Evolutionary conservation across 1,140 invertebrate genomes (phyloP), one percentile per base, ranked within the genome.

Genomic region (Hesperophylax magnus): DNA sequence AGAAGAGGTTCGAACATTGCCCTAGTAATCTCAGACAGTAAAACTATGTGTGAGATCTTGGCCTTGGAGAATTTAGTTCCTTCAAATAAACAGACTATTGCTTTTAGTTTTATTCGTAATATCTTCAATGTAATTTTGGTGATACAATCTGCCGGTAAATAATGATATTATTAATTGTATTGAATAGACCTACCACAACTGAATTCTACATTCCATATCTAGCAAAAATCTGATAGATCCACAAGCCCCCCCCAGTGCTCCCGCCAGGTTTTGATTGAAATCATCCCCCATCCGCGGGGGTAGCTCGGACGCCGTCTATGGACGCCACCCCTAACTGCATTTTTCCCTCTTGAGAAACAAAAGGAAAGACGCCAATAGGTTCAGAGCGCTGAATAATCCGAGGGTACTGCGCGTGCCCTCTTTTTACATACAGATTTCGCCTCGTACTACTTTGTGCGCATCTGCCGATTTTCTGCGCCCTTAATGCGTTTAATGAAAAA

Each of bases 301-400:
- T 63, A 54, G 27, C n/a, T 58, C 20, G 52, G 52, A 75, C 58
- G 58, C 58, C 61, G 60, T 77, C 54, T 61, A 39, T 65, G 34
- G 58, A 63, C 22, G 56, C 18, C 61, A 24, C 76, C 76, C 76
- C 76, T 52, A 77, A 52, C 58, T 61, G 58, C 14, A 39, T 78
- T 79, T 75, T 76, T 81, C 79, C 72, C 77, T 78, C 77, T 77
- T 74, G 61, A 79, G 47, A 84, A 72, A 84, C 82, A 84, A 84
- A 83, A 84, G 80, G 80, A 84, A 84, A 84, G 82, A 84, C 80
- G 82, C 63, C 80, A 65, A 74, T 67, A 52, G 56, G 72, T 82
- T 75, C 56, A 20, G 80, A 27, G 65, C 20, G n/a, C 47, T 31
- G 39, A 79, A 65, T 80, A 78, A 24, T 56, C 78, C 24, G 76